These are phyloP conservation scores for Myiozetetes cayanensis DNA, from an alignment of 2,113 vertebrate genomes.

Conservation along the genomic window DNA sequence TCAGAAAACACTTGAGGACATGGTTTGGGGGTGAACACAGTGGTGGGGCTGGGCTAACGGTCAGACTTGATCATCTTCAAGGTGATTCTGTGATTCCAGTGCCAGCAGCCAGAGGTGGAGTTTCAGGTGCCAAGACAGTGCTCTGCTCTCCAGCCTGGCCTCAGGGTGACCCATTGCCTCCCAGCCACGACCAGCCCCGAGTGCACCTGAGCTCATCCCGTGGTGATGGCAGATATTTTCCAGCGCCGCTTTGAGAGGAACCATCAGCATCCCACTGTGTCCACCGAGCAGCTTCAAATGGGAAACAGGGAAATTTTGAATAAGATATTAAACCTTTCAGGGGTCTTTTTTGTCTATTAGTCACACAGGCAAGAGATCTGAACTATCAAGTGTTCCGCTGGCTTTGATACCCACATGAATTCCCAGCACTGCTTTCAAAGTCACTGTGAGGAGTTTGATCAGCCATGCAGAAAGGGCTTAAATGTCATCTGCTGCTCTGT, in stretches of 20 bases:
- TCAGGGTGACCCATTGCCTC: fast-evolving
- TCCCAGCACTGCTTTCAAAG: constrained; percentile 41
- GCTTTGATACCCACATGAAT: constrained; percentile 32
- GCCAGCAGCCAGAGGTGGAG: fast-evolving
- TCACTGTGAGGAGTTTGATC: constrained; percentile 12
- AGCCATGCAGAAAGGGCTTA: constrained; percentile 65
- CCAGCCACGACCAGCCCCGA: neutral
- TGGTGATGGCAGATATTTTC: neutral
- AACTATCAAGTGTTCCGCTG: neutral
- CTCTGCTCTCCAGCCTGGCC: neutral
- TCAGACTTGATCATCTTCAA: neutral
- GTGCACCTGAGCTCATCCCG: neutral
- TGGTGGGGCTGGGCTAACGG: neutral
- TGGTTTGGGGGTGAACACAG: fast-evolving
- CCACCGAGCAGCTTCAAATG: constrained; percentile 33
- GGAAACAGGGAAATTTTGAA: neutral
- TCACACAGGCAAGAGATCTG: constrained; percentile 27
- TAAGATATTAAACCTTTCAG: constrained; percentile 10
- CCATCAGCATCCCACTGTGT: constrained; percentile 10
- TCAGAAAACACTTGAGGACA: fast-evolving
- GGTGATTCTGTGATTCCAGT: neutral
- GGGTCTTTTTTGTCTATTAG: constrained; percentile 34
- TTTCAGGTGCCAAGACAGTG: neutral
- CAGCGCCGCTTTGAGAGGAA: neutral
- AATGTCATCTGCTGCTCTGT: constrained; percentile 42